These are phyloP conservation scores for Anomalospiza imberbis DNA, from an alignment of 2,797 vertebrate genomes.

Conservation along the genomic window DNA sequence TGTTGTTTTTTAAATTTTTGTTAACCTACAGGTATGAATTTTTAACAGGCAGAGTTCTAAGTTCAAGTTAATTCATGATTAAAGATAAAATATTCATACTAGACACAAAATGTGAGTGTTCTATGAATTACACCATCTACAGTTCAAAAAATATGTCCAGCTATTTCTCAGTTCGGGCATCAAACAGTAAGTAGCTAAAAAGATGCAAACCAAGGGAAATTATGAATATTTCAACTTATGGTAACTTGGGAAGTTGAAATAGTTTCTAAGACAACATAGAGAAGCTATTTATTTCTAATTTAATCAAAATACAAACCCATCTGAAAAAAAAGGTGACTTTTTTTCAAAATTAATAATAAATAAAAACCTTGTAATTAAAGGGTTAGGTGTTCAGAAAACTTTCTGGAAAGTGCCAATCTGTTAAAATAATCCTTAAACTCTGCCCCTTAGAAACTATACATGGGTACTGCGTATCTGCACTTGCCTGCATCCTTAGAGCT, in stretches of 20 bases:
- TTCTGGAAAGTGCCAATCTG: neutral
- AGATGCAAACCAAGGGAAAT: neutral
- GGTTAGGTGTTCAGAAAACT: neutral
- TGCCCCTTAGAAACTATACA: neutral
- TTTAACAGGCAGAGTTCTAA: neutral
- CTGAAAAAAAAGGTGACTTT: neutral
- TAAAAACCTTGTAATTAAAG: neutral
- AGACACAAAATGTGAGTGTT: constrained; percentile 1
- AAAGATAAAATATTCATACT: neutral
- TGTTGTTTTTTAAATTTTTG: neutral
- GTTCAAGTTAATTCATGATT: neutral
- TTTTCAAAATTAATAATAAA: neutral
- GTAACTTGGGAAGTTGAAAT: neutral
- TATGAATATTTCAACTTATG: neutral
- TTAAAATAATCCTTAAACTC: neutral
- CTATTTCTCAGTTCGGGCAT: neutral
- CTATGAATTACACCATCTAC: neutral
- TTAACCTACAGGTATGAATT: neutral
- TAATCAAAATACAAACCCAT: neutral
- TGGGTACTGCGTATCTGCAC: neutral
- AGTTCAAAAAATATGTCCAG: neutral
- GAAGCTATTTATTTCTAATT: neutral
- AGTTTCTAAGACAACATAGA: neutral
- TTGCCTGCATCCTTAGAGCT: neutral
- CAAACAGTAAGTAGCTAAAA: neutral